Conservation (phyloP, 2,113 vertebrate genomes). For the Anguilla rostrata region DNA sequence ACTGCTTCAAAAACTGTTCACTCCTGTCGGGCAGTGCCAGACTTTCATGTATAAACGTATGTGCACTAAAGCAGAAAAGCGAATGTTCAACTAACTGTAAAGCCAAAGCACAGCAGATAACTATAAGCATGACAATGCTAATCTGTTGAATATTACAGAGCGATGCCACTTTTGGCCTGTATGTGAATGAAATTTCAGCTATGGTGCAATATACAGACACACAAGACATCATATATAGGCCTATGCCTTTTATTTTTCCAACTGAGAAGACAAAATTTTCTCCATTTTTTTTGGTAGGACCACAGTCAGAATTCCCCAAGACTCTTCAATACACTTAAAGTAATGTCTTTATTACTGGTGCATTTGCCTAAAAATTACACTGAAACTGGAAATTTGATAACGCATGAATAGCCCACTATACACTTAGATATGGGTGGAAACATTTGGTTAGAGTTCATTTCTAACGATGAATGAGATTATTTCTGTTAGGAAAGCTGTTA, state of each 20-base stretch:
- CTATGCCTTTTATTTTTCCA: not conserved
- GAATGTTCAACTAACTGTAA: too few relatives aligned
- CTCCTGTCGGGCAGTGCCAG: too few relatives aligned
- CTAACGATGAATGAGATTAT: not conserved
- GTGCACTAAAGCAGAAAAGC: too few relatives aligned
- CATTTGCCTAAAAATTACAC: not conserved
- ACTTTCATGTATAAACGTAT: too few relatives aligned
- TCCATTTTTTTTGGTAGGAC: not conserved
- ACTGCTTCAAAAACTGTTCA: too few relatives aligned
- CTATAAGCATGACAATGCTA: too few relatives aligned
- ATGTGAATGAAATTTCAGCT: not conserved
- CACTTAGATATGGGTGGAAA: not conserved
- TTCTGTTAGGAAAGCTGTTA: not conserved
- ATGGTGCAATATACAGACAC: not conserved
- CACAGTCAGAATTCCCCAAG: not conserved
- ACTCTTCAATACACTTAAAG: not conserved
- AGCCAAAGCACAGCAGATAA: too few relatives aligned
- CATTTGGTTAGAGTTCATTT: not conserved
- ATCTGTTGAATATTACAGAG: not conserved
- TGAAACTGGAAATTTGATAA: not conserved
- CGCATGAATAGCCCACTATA: not conserved
- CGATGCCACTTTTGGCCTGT: not conserved
- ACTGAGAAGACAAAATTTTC: not conserved
- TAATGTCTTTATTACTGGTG: not conserved
- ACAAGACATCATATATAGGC: not conserved